Conservation (phyloP, 2,797 vertebrate species). For the Takifugu rubripes region DNA sequence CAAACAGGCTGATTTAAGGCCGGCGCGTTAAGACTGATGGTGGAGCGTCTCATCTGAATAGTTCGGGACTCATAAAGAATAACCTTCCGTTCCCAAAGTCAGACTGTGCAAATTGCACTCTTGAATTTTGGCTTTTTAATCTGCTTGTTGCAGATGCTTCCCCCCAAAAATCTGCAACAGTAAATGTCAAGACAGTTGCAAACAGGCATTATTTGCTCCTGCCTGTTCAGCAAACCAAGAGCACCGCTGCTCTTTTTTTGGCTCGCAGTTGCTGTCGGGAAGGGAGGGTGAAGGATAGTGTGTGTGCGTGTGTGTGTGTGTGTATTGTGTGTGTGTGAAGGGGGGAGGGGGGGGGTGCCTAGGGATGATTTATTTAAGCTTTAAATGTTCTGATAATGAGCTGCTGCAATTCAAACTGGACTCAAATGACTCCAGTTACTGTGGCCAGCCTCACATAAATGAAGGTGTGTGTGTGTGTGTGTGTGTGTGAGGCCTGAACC, state of each 20-base stretch:
- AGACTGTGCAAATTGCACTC: too few relatives aligned
- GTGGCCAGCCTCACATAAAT: constrained; percentile 1
- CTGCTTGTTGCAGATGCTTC: too few relatives aligned
- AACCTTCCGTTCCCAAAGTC: not conserved
- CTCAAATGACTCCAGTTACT: constrained; percentile 36
- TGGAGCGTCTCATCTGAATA: constrained; percentile 3
- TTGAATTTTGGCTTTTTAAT: too few relatives aligned
- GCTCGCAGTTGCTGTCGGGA: constrained; percentile 33
- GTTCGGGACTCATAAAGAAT: not conserved
- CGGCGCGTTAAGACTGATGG: constrained; percentile 44
- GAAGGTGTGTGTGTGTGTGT: too few relatives aligned
- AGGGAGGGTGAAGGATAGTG: not conserved
- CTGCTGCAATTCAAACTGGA: constrained; percentile 45
- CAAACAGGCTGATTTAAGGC: constrained; percentile 45
- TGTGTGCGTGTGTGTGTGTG: constrained; percentile 1
- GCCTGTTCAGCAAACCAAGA: constrained; percentile 23
- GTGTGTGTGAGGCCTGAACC: not conserved
- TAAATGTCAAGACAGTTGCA: too few relatives aligned
- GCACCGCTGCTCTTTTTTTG: constrained; percentile 45
- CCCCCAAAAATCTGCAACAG: too few relatives aligned
- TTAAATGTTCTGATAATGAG: constrained; percentile 46
- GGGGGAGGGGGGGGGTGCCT: not conserved
- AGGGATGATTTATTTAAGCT: constrained; percentile 26
- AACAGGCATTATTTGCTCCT: constrained; percentile 7
- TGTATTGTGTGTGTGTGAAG: not conserved